Evolutionary conservation across 1,140 invertebrate genomes (phyloP), one percentile per base, ranked within the genome.

Genomic region (Triops cancriformis): DNA sequence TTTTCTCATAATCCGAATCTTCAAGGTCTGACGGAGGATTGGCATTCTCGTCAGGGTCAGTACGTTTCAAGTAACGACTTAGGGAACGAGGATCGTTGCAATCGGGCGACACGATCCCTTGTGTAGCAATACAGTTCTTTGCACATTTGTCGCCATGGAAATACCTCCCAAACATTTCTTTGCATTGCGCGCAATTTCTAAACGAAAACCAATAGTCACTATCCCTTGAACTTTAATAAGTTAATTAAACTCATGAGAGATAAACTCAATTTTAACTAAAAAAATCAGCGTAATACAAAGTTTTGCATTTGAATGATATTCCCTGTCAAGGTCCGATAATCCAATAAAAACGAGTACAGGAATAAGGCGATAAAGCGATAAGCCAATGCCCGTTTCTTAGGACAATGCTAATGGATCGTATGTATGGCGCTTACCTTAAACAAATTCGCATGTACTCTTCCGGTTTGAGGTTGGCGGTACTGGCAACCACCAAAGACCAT

Each of bases 151-250:
- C 82, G 0, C 85, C 86, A 31, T 85, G 81, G 81, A 87, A 87
- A 79, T 85, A 87, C 45, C 85, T 84, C 0, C 85, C 86, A 76
- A 84, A 86, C 82, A 87, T 85, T 80, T 84, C 82, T 79, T 87
- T 86, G 78, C 86, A 87, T 77, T 87, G 85, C 0, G 84, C 86
- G 78, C 86, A 87, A 79, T 87, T 87, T 74, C 85, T 85, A 23
- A 6, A n/a, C 9, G 23, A 64, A 64, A 64, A n/a, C 0, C 2
- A 37, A 37, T 37, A 37, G 7, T 37, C 2, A 37, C 7, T 7
- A 37, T 37, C 7, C 7, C 31, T 37, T 2, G 31, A 37, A 37
- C 2, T 37, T 37, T 37, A 37, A 37, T 37, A n/a, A n/a, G n/a
- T n/a, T n/a, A n/a, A n/a, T 37, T 37, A 37, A 37, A 37, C 31